phyloP scores from a whole-genome alignment of 2,797 vertebrate species.

The Dendrocincla fuliginosa region DNA sequence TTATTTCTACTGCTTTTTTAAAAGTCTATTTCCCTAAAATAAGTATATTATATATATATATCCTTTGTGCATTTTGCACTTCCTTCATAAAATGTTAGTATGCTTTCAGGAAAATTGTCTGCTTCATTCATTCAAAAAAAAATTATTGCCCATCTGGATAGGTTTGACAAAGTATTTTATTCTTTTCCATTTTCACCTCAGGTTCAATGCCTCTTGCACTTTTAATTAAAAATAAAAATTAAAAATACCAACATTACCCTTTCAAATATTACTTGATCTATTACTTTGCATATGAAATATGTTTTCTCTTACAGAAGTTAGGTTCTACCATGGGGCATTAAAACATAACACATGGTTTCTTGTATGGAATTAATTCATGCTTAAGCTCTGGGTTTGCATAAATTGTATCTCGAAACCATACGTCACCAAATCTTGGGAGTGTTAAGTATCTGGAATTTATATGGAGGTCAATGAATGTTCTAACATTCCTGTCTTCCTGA shows the following conservation, averaged over 20 bases:
- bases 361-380: background rate
- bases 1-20: background rate
- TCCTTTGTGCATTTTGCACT: background rate
- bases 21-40: background rate
- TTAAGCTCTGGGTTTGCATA: conserved; percentile 12
- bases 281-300: background rate
- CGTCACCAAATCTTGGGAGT: background rate
- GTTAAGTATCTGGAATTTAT: background rate
- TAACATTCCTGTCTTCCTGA: background rate
- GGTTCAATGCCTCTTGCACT: background rate
- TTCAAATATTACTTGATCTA: conserved; percentile 14
- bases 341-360: background rate
- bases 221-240: background rate
- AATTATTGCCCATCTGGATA: background rate
- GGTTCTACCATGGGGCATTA: background rate
- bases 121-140: background rate
- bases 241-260: background rate
- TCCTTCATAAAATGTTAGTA: background rate
- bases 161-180: background rate
- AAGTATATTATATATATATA: background rate
- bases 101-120: background rate
- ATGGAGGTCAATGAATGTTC: background rate
- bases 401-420: background rate
- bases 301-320: background rate
- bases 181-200: conserved; percentile 1